phyloP scores from a whole-genome alignment of 2,113 vertebrate genomes.

The Coptodon rendalli region DNA sequence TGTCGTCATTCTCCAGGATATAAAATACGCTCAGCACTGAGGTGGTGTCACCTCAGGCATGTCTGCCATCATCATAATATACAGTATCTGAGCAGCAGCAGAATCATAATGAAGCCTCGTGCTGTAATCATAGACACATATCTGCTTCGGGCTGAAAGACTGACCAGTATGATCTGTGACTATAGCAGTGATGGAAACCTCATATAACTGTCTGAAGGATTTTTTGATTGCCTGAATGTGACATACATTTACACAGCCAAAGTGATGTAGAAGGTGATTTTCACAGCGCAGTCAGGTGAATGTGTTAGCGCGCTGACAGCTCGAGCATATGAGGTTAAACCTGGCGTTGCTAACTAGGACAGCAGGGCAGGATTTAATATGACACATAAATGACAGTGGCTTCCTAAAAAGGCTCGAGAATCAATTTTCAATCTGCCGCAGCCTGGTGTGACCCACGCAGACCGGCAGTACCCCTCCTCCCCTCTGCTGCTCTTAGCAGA shows the following conservation, averaged over 20 bases:
- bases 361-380: slow-evolving; percentile 37
- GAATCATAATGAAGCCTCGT: slow-evolving; percentile 7
- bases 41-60: slow-evolving; percentile 19
- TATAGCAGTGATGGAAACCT: slow-evolving; percentile 26
- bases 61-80: slow-evolving; percentile 46
- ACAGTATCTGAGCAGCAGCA: slow-evolving; percentile 16
- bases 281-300: slow-evolving; percentile 10
- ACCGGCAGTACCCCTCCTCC: slow-evolving; percentile 4
- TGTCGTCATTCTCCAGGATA: not conserved
- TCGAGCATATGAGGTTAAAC: slow-evolving; percentile 39
- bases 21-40: slow-evolving; percentile 18
- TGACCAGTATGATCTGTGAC: slow-evolving; percentile 7
- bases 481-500: slow-evolving; percentile 41
- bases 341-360: slow-evolving; percentile 12
- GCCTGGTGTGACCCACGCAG: slow-evolving; percentile 48
- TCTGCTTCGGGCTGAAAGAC: not conserved
- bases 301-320: not conserved
- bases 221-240: slow-evolving; percentile 36
- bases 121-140: not conserved
- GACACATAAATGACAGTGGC: slow-evolving; percentile 54
- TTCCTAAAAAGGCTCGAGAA: slow-evolving; percentile 60
- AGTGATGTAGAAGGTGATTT: slow-evolving; percentile 34
- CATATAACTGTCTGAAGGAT: slow-evolving; percentile 35
- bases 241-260: slow-evolving; percentile 44
- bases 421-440: slow-evolving; percentile 63